phyloP scores from a whole-genome alignment of 2,113 vertebrate species.

The Ictalurus punctatus region DNA sequence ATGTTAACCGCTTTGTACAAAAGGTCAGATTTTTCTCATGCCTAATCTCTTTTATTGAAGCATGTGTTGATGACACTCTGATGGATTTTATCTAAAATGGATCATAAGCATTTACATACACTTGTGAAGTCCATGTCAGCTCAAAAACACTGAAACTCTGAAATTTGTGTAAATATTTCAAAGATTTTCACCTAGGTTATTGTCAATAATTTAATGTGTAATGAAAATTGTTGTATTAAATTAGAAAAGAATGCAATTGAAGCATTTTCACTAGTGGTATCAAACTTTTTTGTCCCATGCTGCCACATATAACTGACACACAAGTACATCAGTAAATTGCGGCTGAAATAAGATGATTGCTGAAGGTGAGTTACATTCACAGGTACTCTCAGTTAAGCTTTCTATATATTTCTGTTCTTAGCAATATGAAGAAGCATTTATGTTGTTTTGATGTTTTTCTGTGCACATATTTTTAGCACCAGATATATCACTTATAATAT shows the following conservation, averaged over 20 bases:
- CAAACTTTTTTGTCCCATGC: background rate
- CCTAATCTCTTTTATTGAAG: background rate
- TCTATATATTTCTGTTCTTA: background rate
- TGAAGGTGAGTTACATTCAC: background rate
- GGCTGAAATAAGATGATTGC: background rate
- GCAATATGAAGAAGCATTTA: constrained; percentile 36
- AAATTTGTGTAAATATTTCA: background rate
- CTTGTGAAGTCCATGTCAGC: background rate
- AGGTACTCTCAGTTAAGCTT: background rate
- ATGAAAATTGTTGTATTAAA: background rate
- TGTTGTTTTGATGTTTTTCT: constrained; percentile 58
- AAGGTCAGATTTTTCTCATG: background rate
- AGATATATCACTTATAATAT: background rate
- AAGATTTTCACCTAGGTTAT: background rate
- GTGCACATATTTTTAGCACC: constrained; percentile 56
- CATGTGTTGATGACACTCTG: background rate
- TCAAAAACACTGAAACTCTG: background rate
- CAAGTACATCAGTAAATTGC: background rate
- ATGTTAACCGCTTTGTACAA: background rate
- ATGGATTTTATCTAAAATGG: background rate
- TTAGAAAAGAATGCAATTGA: too few relatives aligned
- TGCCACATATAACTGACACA: background rate
- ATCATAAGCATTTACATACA: background rate
- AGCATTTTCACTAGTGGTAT: too few relatives aligned
- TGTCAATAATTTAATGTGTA: background rate